Percentiles rank a stretch among this genome's conserved stretches.
phyloP scores from a whole-genome alignment of 1,140 invertebrate genomes.

The Drosophila bocqueti region DNA sequence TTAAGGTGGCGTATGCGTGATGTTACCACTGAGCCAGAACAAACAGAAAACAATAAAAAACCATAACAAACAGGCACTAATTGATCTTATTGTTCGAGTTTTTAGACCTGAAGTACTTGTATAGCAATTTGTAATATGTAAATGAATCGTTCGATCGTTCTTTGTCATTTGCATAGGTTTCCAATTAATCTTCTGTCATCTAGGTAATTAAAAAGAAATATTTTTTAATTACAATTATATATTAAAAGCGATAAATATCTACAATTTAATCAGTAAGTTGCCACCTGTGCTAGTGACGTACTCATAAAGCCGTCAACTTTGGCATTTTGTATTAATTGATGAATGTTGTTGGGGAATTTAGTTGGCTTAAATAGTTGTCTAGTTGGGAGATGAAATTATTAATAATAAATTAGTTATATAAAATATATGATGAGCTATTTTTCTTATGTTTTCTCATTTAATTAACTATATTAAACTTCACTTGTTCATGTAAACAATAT shows the following conservation, averaged over 20 bases:
- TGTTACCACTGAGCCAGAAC: conserved; percentile 31
- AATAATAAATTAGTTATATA: neutral
- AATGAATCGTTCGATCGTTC: conserved; percentile 22
- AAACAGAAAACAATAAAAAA: conserved; percentile 9
- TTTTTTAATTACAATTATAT: conserved; percentile 34
- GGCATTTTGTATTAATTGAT: conserved; percentile 19
- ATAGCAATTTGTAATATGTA: conserved; percentile 28
- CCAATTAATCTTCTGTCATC: conserved; percentile 52
- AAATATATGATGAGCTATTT: neutral
- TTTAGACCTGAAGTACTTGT: conserved; percentile 20
- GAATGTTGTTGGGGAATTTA: neutral
- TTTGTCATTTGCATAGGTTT: conserved; percentile 35
- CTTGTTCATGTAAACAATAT: neutral
- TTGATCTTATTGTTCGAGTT: conserved; percentile 46
- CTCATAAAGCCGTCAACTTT: conserved; percentile 28
- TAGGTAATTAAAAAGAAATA: conserved; percentile 30
- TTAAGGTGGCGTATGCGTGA: conserved; percentile 58
- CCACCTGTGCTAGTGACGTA: neutral
- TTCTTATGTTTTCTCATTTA: neutral
- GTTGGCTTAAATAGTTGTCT: neutral
- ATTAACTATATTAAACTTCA: neutral
- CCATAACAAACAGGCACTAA: conserved; percentile 15
- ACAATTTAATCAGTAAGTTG: conserved; percentile 24
- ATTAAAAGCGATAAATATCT: conserved; percentile 11
- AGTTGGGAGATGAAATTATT: neutral